phyloP scores from a whole-genome alignment of 2,797 vertebrate genomes.

The Sylvilagus floridanus region DNA sequence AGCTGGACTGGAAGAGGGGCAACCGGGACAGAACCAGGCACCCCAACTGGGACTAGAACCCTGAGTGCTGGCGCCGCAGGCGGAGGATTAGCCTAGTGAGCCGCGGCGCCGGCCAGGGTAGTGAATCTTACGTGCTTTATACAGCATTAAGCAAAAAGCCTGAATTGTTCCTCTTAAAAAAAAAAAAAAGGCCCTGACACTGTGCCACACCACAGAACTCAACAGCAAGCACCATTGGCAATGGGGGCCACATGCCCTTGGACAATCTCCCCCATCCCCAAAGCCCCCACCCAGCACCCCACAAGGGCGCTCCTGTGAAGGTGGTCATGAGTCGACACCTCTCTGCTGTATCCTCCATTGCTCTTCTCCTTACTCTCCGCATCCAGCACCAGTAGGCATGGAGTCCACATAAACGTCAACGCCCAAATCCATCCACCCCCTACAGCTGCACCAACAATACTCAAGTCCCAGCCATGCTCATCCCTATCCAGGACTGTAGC shows the following conservation, averaged over 20 bases:
- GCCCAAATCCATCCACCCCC: too few species aligned
- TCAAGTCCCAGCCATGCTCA: fast-evolving
- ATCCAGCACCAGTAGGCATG: not conserved
- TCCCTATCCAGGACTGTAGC: not conserved
- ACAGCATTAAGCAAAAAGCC: not conserved
- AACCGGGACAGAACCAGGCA: too few species aligned
- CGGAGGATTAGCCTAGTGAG: too few species aligned
- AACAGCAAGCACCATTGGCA: fast-evolving
- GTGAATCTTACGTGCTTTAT: too few species aligned
- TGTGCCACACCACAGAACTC: too few species aligned
- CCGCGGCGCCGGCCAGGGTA: too few species aligned
- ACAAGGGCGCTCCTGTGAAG: not conserved
- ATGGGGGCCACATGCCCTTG: fast-evolving
- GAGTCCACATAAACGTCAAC: not conserved
- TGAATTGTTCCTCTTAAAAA: not conserved
- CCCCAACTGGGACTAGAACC: too few species aligned
- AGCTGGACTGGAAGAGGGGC: too few species aligned
- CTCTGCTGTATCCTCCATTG: not conserved
- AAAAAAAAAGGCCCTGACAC: not conserved
- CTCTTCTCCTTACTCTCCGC: not conserved
- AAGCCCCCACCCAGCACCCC: not conserved
- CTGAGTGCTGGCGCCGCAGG: too few species aligned
- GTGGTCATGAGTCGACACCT: not conserved
- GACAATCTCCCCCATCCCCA: not conserved
- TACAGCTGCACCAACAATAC: not conserved